Conservation (phyloP, 2,113 vertebrate species). For the Elephantulus edwardii region DNA sequence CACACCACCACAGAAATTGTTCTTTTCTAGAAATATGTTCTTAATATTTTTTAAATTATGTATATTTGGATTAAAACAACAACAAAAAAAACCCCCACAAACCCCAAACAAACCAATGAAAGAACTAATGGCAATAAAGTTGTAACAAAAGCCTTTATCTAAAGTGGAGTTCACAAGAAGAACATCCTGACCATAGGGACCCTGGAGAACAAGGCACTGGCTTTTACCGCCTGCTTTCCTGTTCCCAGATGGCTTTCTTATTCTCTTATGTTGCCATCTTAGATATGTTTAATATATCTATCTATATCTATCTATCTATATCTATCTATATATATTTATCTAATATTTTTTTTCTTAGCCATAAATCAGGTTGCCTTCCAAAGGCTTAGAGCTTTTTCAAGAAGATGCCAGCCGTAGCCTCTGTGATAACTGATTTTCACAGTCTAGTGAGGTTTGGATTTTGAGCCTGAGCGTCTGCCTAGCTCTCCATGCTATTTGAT, state of each 20-base stretch:
- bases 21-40: neutral
- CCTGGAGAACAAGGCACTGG: neutral
- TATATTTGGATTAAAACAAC: too few species aligned
- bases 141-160: neutral
- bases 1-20: neutral
- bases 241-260: neutral
- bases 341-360: slow-evolving; percentile 34
- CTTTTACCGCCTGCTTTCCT: neutral
- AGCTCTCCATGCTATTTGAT: slow-evolving; percentile 27
- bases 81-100: too few species aligned
- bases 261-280: neutral
- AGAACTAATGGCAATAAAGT: neutral
- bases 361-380: slow-evolving; percentile 24
- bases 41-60: neutral
- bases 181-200: neutral
- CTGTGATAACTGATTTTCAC: slow-evolving; percentile 51
- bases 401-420: slow-evolving; percentile 56
- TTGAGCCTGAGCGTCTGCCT: slow-evolving; percentile 53
- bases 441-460: slow-evolving; percentile 49
- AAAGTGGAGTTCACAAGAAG: neutral
- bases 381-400: slow-evolving; percentile 48
- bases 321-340: too few species aligned
- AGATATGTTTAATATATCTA: neutral
- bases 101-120: too few species aligned
- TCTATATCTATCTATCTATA: too few species aligned